Evolutionary conservation across 2,113 vertebrate genomes (phyloP).

Genomic region (Solea solea): DNA sequence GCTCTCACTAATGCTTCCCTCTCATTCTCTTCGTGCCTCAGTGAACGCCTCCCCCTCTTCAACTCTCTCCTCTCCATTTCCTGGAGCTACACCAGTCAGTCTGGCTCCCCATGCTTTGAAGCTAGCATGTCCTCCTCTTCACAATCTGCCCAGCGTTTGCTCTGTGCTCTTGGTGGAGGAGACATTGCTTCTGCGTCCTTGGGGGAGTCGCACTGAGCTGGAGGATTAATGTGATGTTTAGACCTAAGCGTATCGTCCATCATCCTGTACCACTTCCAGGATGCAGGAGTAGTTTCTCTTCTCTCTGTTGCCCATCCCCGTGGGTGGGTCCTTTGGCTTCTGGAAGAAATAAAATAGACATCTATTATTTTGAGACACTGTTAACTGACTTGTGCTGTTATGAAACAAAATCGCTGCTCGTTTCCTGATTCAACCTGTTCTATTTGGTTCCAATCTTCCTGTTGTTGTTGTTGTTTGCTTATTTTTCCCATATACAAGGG

Average conservation of each 20-base stretch:
- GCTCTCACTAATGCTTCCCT: constrained; percentile 53
- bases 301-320: constrained; percentile 50
- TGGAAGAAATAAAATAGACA: constrained; percentile 47
- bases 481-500: constrained; percentile 1
- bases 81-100: constrained; percentile 57
- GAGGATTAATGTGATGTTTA: constrained; percentile 80
- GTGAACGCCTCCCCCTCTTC: constrained; percentile 52
- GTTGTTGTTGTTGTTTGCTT: not conserved
- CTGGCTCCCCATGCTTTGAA: constrained; percentile 44
- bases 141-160: constrained; percentile 45
- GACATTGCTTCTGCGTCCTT: constrained; percentile 68
- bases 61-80: constrained; percentile 58
- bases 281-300: constrained; percentile 63
- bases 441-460: not conserved
- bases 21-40: constrained; percentile 65
- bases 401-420: not conserved
- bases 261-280: constrained; percentile 69
- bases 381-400: constrained; percentile 14
- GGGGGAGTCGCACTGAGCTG: constrained; percentile 64
- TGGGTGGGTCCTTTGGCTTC: constrained; percentile 48
- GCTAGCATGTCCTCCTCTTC: constrained; percentile 64
- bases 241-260: constrained; percentile 74
- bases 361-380: constrained; percentile 26
- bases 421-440: not conserved
- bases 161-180: constrained; percentile 61